These are phyloP conservation scores for Leptodactylus fallax DNA, from an alignment of 2,797 vertebrate species.

Conservation along the genomic window DNA sequence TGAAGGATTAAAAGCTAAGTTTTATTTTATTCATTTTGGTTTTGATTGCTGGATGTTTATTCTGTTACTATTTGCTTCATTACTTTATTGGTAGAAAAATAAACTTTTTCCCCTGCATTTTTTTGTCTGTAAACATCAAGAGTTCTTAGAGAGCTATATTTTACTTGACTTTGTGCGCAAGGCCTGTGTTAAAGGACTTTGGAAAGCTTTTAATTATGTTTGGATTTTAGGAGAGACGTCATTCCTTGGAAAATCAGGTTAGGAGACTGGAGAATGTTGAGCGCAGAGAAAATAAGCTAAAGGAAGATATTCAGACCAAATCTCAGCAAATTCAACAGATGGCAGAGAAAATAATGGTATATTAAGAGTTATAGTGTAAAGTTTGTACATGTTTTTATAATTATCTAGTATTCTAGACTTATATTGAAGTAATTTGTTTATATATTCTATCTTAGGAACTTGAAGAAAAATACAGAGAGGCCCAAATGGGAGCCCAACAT, in stretches of 20 bases:
- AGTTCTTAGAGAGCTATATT: too few species aligned
- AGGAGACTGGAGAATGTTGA: conserved; percentile 96
- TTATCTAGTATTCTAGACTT: background rate
- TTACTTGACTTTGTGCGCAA: too few species aligned
- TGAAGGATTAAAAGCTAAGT: too few species aligned
- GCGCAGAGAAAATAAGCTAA: conserved; percentile 94
- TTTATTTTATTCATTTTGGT: too few species aligned
- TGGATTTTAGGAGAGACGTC: conserved; percentile 88
- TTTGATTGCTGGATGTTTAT: too few species aligned
- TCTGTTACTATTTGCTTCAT: too few species aligned
- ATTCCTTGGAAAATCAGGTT: conserved; percentile 97
- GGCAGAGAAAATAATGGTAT: conserved; percentile 98
- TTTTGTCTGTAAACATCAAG: too few species aligned
- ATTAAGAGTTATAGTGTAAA: conserved; percentile 62
- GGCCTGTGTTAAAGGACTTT: background rate
- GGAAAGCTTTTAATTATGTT: background rate
- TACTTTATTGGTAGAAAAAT: too few species aligned
- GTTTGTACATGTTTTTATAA: background rate
- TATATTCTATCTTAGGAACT: conserved; percentile 83
- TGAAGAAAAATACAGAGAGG: conserved; percentile 94
- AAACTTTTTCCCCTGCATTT: too few species aligned
- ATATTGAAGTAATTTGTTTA: background rate
- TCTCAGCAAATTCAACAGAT: conserved; percentile 98
- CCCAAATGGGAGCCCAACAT: conserved; percentile 92
- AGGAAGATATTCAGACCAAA: conserved; percentile 98